A percentile compares a stretch with the other conserved stretches of the same genome.
Conservation (phyloP, 2,113 vertebrate genomes). For the Rhynchomys soricoides region DNA sequence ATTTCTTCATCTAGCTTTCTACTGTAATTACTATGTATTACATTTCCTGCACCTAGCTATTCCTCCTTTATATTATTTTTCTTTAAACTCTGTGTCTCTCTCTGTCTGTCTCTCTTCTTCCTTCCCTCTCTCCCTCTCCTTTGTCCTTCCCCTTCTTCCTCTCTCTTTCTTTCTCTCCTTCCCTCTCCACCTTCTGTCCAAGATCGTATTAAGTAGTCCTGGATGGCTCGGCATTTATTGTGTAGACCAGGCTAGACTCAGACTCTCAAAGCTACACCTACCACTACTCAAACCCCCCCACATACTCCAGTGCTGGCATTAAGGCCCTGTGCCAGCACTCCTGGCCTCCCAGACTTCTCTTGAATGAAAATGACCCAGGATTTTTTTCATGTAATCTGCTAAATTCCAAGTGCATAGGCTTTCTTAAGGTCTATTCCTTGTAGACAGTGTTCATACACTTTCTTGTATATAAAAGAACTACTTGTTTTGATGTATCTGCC, state of each 20-base stretch:
- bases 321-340: not conserved
- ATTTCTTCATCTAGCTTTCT: slow-evolving; percentile 22
- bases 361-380: not conserved
- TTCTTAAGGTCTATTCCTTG: not conserved
- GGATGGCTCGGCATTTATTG: not conserved
- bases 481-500: not conserved
- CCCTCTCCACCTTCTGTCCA: not conserved
- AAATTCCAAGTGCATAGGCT: not conserved
- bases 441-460: not conserved
- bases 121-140: not conserved
- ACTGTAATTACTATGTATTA: slow-evolving; percentile 3
- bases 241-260: not conserved
- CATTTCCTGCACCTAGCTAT: not conserved
- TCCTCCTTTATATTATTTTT: not conserved
- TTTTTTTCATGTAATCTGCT: not conserved
- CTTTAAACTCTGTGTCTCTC: not conserved
- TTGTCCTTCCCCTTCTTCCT: no score
- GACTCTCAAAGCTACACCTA: not conserved
- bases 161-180: not conserved
- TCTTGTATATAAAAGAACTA: not conserved
- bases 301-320: not conserved
- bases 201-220: not conserved
- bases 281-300: fast-evolving
- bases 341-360: not conserved
- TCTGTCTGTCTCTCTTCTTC: not conserved